Conservation (phyloP, 2,888 invertebrate species). For the Ectemnius cavifrons region DNA sequence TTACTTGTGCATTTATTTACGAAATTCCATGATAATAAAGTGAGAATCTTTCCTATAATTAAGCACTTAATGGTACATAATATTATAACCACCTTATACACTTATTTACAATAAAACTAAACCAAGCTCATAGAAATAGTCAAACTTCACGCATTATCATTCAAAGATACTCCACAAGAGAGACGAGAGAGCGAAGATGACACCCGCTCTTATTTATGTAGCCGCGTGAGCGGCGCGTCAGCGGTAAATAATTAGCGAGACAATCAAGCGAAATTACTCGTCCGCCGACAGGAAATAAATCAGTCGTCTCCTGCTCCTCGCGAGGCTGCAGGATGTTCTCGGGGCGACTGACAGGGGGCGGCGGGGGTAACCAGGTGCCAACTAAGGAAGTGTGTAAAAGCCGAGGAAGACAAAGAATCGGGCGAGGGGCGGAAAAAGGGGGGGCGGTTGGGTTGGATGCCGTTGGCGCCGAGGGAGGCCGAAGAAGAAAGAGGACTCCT, state of each 20-base stretch:
- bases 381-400: slow-evolving; percentile 31
- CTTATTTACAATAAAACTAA: too few relatives aligned
- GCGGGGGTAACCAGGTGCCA: slow-evolving; percentile 30
- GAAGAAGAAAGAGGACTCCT: slow-evolving; percentile 47
- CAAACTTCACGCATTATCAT: too few relatives aligned
- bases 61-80: too few relatives aligned
- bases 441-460: slow-evolving; percentile 12
- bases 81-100: too few relatives aligned
- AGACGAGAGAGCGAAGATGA: neutral
- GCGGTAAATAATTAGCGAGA: slow-evolving; percentile 70
- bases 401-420: slow-evolving; percentile 22
- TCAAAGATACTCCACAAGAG: too few relatives aligned
- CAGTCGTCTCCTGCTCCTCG: slow-evolving; percentile 50
- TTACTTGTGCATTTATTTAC: too few relatives aligned
- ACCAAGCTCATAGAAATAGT: too few relatives aligned
- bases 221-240: slow-evolving; percentile 25
- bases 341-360: slow-evolving; percentile 23
- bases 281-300: slow-evolving; percentile 68
- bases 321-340: slow-evolving; percentile 38
- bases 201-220: slow-evolving; percentile 51
- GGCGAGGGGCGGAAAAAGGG: slow-evolving; percentile 15
- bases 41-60: too few relatives aligned
- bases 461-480: neutral
- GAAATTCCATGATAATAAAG: too few relatives aligned
- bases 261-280: slow-evolving; percentile 69